Conservation (phyloP, 1,140 invertebrate genomes). For the Drosophila ficusphila region DNA sequence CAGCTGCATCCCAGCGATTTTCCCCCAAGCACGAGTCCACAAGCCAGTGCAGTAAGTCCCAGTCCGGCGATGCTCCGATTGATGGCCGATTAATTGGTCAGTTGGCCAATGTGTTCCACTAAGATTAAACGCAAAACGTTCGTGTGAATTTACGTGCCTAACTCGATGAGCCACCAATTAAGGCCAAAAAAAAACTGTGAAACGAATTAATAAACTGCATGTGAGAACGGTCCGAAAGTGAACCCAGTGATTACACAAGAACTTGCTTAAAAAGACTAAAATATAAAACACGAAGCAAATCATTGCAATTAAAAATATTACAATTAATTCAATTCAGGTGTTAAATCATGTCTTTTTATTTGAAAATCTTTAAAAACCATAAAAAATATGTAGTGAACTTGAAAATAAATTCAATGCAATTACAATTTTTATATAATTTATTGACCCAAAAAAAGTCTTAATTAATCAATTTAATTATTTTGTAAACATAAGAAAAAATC, state of each 20-base stretch:
- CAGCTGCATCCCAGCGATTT: slow-evolving; percentile 57
- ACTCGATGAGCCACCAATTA: slow-evolving; percentile 19
- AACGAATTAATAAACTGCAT: slow-evolving; percentile 12
- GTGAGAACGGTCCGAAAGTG: slow-evolving; percentile 9
- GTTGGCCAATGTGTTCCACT: slow-evolving; percentile 2
- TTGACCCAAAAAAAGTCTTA: no score
- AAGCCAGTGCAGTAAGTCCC: slow-evolving; percentile 42
- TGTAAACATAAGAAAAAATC: no score
- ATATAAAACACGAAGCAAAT: neutral
- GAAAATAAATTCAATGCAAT: no score
- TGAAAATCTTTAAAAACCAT: no score
- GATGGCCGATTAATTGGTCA: slow-evolving; percentile 2
- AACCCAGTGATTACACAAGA: slow-evolving; percentile 9
- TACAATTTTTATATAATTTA: no score
- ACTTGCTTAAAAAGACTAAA: neutral
- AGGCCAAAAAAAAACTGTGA: neutral
- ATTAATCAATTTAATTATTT: no score
- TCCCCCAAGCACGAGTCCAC: slow-evolving; percentile 25
- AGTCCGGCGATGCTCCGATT: slow-evolving; percentile 3
- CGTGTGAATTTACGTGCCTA: slow-evolving; percentile 15
- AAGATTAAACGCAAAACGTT: slow-evolving; percentile 3
- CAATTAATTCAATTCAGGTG: no score
- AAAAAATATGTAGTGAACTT: no score
- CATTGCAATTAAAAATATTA: neutral
- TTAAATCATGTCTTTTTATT: no score